phyloP scores from a whole-genome alignment of 2,113 vertebrate genomes.

The Egretta garzetta region DNA sequence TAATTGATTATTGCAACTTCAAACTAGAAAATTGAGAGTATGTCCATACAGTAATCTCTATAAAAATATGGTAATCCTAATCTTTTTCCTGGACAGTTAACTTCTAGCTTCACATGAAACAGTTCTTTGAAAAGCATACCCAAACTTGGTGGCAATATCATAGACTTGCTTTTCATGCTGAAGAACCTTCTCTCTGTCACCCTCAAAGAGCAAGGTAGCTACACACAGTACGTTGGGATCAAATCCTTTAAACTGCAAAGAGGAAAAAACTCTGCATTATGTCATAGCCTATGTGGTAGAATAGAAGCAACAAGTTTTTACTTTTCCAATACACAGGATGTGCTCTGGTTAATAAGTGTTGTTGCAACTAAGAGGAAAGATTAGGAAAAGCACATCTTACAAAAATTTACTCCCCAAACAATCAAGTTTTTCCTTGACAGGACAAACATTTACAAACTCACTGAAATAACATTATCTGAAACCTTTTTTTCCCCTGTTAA shows the following conservation, averaged over 20 bases:
- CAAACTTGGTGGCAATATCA: conserved; percentile 97
- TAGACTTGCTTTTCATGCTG: conserved; percentile 99
- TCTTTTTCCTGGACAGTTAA: neutral
- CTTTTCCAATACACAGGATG: neutral
- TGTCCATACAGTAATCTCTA: neutral
- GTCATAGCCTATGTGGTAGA: neutral
- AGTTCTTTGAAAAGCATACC: conserved; percentile 79
- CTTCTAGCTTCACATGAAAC: neutral
- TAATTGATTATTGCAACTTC: neutral
- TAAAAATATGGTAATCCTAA: neutral
- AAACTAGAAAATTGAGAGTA: neutral
- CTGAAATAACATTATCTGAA: neutral
- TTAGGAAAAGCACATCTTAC: neutral
- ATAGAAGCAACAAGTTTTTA: neutral
- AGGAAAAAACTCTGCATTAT: conserved; percentile 20
- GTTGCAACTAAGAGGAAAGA: neutral
- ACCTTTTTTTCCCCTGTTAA: neutral
- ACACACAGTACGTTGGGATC: conserved; percentile 91
- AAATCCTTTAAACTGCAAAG: conserved; percentile 96
- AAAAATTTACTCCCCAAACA: neutral
- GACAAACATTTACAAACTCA: neutral
- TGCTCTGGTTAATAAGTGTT: neutral
- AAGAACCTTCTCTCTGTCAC: conserved; percentile 93
- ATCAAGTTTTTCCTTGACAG: neutral
- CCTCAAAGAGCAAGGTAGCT: conserved; percentile 95